phyloP scores from a whole-genome alignment of 2,888 invertebrate genomes.

The Metacarcinus magister region DNA sequence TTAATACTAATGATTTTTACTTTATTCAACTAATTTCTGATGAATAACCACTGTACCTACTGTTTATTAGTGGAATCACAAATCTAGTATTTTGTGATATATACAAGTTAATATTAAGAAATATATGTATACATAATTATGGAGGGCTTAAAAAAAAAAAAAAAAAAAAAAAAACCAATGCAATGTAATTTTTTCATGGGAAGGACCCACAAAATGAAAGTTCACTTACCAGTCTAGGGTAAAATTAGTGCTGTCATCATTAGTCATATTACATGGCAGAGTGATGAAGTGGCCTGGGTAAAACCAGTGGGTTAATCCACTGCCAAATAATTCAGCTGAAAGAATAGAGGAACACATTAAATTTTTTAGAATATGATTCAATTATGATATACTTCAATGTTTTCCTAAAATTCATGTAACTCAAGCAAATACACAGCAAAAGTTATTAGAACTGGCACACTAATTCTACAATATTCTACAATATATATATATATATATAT shows the following conservation, averaged over 20 bases:
- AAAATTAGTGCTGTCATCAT: constrained; percentile 32
- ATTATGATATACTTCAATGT: neutral
- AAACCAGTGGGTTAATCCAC: constrained; percentile 53
- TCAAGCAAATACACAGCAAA: neutral
- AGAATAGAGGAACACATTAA: neutral
- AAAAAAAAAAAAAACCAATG: neutral
- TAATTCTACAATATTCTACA: neutral
- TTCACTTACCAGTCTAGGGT: constrained; percentile 61
- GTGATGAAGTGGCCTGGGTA: constrained; percentile 54
- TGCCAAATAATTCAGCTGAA: constrained; percentile 52
- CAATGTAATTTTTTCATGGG: neutral
- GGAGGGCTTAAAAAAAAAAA: too few species aligned
- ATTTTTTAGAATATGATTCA: neutral
- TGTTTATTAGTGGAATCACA: too few species aligned
- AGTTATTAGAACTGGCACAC: neutral
- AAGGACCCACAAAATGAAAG: neutral
- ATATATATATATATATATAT: too few species aligned
- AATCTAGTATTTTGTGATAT: too few species aligned
- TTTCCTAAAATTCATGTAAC: neutral
- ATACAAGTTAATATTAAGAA: too few species aligned
- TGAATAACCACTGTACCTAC: too few species aligned
- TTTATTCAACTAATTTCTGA: too few species aligned
- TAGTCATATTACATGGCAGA: constrained; percentile 70
- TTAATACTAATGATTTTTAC: too few species aligned
- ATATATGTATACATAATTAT: too few species aligned